Base-by-base conservation (phyloP, 2,888 invertebrate species). In the Meiosimyza decipiens region DNA sequence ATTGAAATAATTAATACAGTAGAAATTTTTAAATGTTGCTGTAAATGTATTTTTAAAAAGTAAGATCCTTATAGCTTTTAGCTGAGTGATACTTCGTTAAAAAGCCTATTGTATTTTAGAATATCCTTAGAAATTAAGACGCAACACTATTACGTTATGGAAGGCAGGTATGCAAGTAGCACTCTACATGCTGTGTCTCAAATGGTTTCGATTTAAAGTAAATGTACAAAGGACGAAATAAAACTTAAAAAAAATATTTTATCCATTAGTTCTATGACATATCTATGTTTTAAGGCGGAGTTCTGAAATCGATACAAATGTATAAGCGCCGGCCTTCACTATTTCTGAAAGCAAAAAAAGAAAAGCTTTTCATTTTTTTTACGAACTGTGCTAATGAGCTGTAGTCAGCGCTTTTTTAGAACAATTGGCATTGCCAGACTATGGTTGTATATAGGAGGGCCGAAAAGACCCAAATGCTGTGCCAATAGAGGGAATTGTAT, bases 11-110 rank as follows among this genome's bases (percentile, higher is more conserved):
- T 49, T 52, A 68, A 63, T 15, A 51, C 51, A 50, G 28, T 18
- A 51, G 13, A 40, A 49, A 62, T 40, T 54, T 59, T 70, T 70
- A 13, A 69, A 51, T 60, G 69, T 69, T 69, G 69, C 60, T 50
- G 51, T 69, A 51, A 57, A 69, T 69, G 69, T 69, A 69, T 60
- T 60, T 69, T 55, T 47, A 60, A 63, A 57, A 51, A 64, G 22
- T 33, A 22, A 54, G 33, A n/a, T 18, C 47, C 55, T 55, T 55
- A 16, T 18, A 22, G 13, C 28, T 3, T 18, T 51, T 7, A 49
- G 52, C 67, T 67, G 57, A 67, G 67, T 67, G 67, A 55, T 47
- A 47, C 67, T 67, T 54, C 40, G 40, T 40, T 40, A 6, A 40
- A 40, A 6, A 40, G 40, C n/a, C 18, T n/a, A n/a, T 12, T 16